Percentiles rank a stretch among this genome's conserved stretches.
Conservation (phyloP, 2,888 invertebrate genomes). For the Agonum fuliginosum region DNA sequence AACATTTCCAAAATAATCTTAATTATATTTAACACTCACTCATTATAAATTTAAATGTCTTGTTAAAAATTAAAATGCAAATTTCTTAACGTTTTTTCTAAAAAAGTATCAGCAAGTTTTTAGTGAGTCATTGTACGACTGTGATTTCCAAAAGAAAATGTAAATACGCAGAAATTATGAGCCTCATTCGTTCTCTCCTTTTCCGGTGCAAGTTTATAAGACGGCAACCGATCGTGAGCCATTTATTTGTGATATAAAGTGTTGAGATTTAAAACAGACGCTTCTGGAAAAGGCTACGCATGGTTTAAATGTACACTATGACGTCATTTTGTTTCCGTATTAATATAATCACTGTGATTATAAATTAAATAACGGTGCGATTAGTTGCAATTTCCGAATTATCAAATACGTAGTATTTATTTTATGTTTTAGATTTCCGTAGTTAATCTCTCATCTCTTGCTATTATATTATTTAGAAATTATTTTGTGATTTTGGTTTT, state of each 20-base stretch:
- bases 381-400: too few species aligned
- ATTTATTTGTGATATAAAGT: neutral
- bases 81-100: neutral
- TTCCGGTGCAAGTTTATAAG: constrained; percentile 12
- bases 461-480: too few species aligned
- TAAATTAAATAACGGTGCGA: neutral
- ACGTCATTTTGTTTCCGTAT: constrained; percentile 24
- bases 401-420: too few species aligned
- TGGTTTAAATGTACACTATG: neutral
- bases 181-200: constrained; percentile 12
- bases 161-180: constrained; percentile 19
- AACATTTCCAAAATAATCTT: too few species aligned
- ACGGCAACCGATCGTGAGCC: neutral
- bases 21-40: too few species aligned
- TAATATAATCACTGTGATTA: neutral
- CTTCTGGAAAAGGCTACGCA: neutral
- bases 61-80: neutral
- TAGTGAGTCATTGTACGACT: constrained; percentile 22
- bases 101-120: neutral
- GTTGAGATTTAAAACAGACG: constrained; percentile 11
- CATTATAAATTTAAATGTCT: neutral
- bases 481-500: too few species aligned
- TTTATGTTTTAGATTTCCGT: too few species aligned
- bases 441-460: too few species aligned
- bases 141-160: constrained; percentile 27